Evolutionary conservation across 1,140 invertebrate genomes (phyloP), one percentile per base, ranked within the genome.

Genomic region (Bombus vancouverensis): DNA sequence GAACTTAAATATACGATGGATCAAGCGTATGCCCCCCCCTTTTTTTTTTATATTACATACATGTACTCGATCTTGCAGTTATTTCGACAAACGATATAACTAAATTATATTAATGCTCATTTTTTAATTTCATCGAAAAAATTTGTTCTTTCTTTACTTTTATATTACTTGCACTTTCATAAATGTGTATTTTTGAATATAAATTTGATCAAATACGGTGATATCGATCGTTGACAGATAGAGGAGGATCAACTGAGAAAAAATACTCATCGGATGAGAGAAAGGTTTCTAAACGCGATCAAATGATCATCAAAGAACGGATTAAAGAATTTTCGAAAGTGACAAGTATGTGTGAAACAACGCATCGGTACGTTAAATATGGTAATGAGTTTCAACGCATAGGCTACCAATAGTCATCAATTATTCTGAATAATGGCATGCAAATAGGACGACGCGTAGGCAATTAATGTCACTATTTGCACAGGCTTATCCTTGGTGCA

Each of bases 341-440:
- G 44, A 6, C n/a, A 8, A 28, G 37, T 42, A 32, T 32, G 32
- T 25, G 72, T 10, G 66, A 62, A 42, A 59, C 53, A 47, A 34
- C 72, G 53, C n/a, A 8, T 53, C 82, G 83, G 42, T 62, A 89
- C 87, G 88, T 89, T 92, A 91, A 93, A 91, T 92, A 94, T 93
- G 92, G 83, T 93, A 92, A 94, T 93, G 92, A 92, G 89, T 93
- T 93, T 91, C 88, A 81, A 91, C 92, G 89, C 92, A 86, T 90
- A 91, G 85, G 88, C 87, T 87, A 90, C 91, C 92, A 93, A 93
- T 93, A 92, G 93, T 93, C 92, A 93, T 94, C 92, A 93, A 94
- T 94, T 94, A 94, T 94, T 93, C 93, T 93, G 92, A 93, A 94
- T 93, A 94, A 94, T 94, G 87, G 89, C 85, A 93, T 94, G 93